Conservation (phyloP, 2,797 vertebrate species). For the Xenopus petersii region DNA sequence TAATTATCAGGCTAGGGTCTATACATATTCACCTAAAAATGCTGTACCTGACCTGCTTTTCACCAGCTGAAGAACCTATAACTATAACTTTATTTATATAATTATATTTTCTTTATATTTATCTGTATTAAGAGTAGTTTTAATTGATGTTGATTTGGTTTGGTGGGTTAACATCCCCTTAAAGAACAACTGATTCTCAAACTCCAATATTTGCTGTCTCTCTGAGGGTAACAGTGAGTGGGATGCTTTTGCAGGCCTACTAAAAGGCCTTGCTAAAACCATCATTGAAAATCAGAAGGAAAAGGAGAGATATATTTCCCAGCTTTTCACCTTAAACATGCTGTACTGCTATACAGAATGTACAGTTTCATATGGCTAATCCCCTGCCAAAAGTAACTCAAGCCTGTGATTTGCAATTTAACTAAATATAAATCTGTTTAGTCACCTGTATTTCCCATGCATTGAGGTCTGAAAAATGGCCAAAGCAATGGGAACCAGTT, state of each 20-base stretch:
- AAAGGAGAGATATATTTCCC: slow-evolving; percentile 38
- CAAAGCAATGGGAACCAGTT: slow-evolving; percentile 4
- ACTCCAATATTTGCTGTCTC: background rate
- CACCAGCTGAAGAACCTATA: no score
- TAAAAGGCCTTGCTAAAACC: background rate
- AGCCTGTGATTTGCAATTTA: slow-evolving; percentile 36
- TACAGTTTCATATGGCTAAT: slow-evolving; percentile 13
- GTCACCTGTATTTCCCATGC: slow-evolving; percentile 41
- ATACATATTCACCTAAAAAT: no score
- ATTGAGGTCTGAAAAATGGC: slow-evolving; percentile 27
- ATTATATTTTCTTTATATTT: no score
- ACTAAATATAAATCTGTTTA: slow-evolving; percentile 40
- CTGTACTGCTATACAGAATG: slow-evolving; percentile 22
- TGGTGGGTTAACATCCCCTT: no score
- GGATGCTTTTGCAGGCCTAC: background rate
- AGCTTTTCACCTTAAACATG: slow-evolving; percentile 44
- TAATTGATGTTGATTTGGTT: no score
- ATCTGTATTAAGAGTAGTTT: no score
- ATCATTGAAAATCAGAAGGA: slow-evolving; percentile 19
- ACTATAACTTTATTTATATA: no score
- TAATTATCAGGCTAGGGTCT: no score
- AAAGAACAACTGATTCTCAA: no score
- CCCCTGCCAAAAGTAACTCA: slow-evolving; percentile 36
- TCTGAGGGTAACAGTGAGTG: background rate
- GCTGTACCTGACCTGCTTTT: no score